phyloP scores from a whole-genome alignment of 2,113 vertebrate genomes.

The Podarcis muralis region DNA sequence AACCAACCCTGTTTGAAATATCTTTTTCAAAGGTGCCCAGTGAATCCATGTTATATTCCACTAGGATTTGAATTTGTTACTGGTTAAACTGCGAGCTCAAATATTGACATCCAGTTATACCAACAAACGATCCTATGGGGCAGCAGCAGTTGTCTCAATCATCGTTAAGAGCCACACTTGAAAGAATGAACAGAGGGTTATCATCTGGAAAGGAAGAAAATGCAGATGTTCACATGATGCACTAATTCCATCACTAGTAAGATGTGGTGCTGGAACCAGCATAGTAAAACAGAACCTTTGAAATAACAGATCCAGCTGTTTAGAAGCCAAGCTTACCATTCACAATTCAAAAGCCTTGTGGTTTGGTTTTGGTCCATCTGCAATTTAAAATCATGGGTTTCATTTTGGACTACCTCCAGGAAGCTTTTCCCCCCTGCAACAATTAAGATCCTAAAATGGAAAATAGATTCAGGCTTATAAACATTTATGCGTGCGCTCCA shows the following conservation, averaged over 20 bases:
- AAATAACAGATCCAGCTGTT: background rate
- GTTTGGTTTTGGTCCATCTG: background rate
- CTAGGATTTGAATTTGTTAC: background rate
- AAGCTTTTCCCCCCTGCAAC: conserved; percentile 18
- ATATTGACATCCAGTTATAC: background rate
- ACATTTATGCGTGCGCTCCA: rapidly evolving
- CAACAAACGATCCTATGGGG: background rate
- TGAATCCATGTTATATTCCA: background rate
- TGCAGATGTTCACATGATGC: background rate
- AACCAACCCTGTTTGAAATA: background rate
- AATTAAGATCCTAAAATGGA: background rate
- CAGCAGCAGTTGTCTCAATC: background rate
- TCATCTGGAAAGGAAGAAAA: conserved; percentile 16
- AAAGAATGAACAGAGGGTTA: background rate
- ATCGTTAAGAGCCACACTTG: background rate
- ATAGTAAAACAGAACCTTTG: conserved; percentile 1
- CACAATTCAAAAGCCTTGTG: background rate
- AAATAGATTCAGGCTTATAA: background rate
- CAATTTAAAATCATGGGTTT: conserved; percentile 31
- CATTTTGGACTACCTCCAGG: conserved; percentile 36
- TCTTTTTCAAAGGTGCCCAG: background rate
- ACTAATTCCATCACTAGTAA: background rate
- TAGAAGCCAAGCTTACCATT: background rate
- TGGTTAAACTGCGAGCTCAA: background rate
- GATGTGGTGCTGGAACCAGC: background rate